Conservation (phyloP, 2,797 vertebrate species). For the Thripadectes ignobilis region DNA sequence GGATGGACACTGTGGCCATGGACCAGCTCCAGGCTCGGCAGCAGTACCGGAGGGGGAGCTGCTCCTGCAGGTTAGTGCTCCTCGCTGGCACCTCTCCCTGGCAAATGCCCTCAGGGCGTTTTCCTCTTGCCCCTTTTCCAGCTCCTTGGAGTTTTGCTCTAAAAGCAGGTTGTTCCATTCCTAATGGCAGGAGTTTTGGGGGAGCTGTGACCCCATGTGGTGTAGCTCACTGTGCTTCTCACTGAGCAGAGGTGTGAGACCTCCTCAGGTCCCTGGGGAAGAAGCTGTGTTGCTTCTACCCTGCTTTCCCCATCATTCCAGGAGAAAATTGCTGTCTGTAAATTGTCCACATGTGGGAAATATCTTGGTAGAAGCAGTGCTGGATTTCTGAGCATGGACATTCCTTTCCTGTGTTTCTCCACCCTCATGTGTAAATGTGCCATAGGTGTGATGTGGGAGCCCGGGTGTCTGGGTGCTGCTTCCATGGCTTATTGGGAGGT, state of each 20-base stretch:
- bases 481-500: neutral
- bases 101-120: neutral
- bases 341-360: neutral
- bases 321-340: neutral
- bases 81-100: neutral
- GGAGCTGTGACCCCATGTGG: neutral
- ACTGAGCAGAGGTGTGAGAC: neutral
- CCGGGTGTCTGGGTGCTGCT: neutral
- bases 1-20: neutral
- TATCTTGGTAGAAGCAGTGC: neutral
- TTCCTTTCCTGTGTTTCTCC: neutral
- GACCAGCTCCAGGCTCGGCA: neutral
- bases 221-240: neutral
- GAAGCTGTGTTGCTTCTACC: neutral
- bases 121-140: neutral
- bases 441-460: fast-evolving
- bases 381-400: neutral
- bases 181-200: neutral
- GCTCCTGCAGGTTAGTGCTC: constrained; percentile 78
- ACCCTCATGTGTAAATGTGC: fast-evolving
- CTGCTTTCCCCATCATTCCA: neutral
- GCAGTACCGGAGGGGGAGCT: constrained; percentile 78
- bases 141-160: neutral
- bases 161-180: neutral
- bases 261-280: neutral